Evolutionary conservation across 2,888 invertebrate species (phyloP), one percentile per base, ranked within the genome.

Genomic region (Epicampocera succincta): DNA sequence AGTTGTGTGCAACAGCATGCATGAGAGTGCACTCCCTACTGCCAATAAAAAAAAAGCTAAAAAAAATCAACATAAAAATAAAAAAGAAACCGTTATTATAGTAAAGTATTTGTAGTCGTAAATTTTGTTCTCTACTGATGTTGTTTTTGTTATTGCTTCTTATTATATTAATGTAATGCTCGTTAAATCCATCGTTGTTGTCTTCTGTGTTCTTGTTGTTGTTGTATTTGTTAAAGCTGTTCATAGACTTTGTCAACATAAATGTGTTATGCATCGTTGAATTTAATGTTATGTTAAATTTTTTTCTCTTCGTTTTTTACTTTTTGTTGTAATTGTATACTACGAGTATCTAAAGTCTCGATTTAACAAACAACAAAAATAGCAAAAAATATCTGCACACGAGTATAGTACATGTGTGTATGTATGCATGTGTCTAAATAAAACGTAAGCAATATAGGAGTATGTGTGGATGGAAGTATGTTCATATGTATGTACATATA

Each of bases 171-270:
- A 56, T 65, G 11, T 46, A 11, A 13, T 40, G 2, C 50, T 40
- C 40, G 48, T 65, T 56, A 40, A 54, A 54, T 40, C 40, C 21
- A 12, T 29, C 54, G 15, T 54, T 42, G 19, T 29, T n/a, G 15
- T 44, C 21, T 13, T 12, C 13, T 17, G 2, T 61, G n/a, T 38
- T 13, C 11, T 52, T 33, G n/a, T 42, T 72, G 15, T 17, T 69
- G 15, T 73, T 46, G 61, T 40, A 63, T 29, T 12, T 54, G 6
- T 50, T 69, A 19, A 33, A 48, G 48, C 58, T 78, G 75, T 52
- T 77, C 50, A 65, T 33, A 73, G 58, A 73, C 61, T 66, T 78
- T 77, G 82, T 78, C 77, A 82, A 74, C 69, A 78, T 40, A 46
- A 44, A 65, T 46, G 65, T 46, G 65, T 69, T 71, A 82, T 66